These are phyloP conservation scores for Bambusicola thoracicus DNA, from an alignment of 2,113 vertebrate genomes.

Conservation along the genomic window DNA sequence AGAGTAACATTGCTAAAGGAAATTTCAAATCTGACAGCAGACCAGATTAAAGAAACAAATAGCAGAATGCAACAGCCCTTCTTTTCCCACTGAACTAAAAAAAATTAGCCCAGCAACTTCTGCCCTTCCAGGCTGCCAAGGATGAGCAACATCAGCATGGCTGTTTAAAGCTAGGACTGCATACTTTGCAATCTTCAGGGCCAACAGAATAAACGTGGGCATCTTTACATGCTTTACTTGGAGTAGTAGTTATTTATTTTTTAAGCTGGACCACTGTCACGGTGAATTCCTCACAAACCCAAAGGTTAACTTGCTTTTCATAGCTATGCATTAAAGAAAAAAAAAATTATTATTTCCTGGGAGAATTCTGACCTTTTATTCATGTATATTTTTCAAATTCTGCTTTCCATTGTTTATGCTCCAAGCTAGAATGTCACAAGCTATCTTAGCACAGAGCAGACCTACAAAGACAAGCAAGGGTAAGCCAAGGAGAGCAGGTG, in stretches of 20 bases:
- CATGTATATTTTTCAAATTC: conserved; percentile 59
- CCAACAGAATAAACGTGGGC: background rate
- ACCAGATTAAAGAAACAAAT: background rate
- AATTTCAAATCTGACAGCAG: background rate
- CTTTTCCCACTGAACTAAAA: background rate
- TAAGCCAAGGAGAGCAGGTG: conserved; percentile 50
- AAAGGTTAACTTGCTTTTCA: conserved; percentile 72
- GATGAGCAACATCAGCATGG: background rate
- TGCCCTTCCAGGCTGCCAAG: background rate
- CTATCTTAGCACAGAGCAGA: conserved; percentile 8
- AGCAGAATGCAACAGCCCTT: background rate
- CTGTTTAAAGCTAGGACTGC: background rate
- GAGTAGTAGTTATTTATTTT: conserved; percentile 27
- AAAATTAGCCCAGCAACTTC: background rate
- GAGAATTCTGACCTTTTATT: conserved; percentile 72
- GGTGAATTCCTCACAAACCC: conserved; percentile 37
- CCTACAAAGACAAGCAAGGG: background rate
- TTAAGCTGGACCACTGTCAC: conserved; percentile 46
- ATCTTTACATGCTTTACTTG: background rate
- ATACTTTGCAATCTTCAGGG: background rate
- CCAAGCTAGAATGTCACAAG: conserved; percentile 69
- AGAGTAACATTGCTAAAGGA: background rate
- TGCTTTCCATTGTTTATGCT: conserved; percentile 51
- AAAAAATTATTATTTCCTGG: conserved; percentile 18
- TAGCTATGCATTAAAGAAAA: background rate